Conservation (phyloP, 2,797 vertebrate genomes). For the Sebastes kiyomatsui region DNA sequence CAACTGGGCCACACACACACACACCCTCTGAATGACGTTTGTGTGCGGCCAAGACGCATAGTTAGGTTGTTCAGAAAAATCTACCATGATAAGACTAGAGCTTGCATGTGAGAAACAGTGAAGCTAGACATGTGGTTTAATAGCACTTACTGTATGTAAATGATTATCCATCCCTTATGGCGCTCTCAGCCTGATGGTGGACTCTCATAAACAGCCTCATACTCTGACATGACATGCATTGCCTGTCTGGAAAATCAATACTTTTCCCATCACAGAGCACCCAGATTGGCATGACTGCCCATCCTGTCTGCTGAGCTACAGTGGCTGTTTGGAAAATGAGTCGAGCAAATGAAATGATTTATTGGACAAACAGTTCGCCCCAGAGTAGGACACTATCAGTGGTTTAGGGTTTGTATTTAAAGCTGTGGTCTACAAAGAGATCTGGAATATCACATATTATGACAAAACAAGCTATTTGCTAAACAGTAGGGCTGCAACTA, state of each 20-base stretch:
- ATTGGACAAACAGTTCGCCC: background rate
- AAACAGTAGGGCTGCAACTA: too few species aligned
- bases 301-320: conserved; percentile 9
- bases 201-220: conserved; percentile 32
- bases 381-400: background rate
- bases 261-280: conserved; percentile 47
- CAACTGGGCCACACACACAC: conserved; percentile 1
- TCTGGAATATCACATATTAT: background rate
- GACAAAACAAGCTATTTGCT: background rate
- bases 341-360: background rate
- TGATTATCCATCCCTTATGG: conserved; percentile 4
- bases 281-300: conserved; percentile 28
- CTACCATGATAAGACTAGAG: background rate
- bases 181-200: conserved; percentile 16
- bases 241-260: conserved; percentile 67
- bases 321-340: background rate
- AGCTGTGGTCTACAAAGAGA: background rate
- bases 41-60: background rate
- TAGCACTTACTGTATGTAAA: background rate
- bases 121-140: conserved; percentile 14
- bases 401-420: background rate
- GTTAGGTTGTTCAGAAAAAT: background rate
- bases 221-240: conserved; percentile 25
- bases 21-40: background rate
- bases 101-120: background rate